These are phyloP conservation scores for Genyomyrus donnyi DNA, from an alignment of 2,113 vertebrate genomes.

Conservation along the genomic window DNA sequence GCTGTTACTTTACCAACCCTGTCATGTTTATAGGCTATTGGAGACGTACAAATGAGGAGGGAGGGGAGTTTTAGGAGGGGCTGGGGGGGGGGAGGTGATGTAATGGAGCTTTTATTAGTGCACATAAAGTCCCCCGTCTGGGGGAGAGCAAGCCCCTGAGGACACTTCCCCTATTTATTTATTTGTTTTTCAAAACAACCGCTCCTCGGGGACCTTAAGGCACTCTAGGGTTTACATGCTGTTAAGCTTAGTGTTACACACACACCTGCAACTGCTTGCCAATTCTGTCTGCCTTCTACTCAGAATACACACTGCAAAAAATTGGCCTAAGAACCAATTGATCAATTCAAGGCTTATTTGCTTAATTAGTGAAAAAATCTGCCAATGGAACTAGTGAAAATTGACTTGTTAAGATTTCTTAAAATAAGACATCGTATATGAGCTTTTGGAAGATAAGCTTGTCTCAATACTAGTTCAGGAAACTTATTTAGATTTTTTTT, in stretches of 20 bases:
- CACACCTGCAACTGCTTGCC: not conserved
- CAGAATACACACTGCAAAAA: not conserved
- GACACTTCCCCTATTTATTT: not conserved
- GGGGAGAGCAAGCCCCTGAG: not conserved
- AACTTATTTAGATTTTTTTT: too few species aligned
- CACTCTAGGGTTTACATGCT: not conserved
- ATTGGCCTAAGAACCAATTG: too few species aligned
- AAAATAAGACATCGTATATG: too few species aligned
- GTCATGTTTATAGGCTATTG: not conserved
- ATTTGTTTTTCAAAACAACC: slow-evolving; percentile 15
- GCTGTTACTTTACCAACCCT: not conserved
- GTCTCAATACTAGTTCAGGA: too few species aligned
- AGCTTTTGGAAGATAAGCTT: too few species aligned
- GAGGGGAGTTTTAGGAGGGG: not conserved
- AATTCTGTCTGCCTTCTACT: not conserved
- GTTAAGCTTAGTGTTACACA: not conserved
- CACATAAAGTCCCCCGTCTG: not conserved
- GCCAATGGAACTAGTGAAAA: too few species aligned
- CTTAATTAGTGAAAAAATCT: too few species aligned
- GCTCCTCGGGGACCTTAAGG: not conserved
- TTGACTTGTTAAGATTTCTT: too few species aligned
- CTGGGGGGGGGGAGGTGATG: not conserved
- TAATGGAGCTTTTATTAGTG: slow-evolving; percentile 21
- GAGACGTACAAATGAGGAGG: slow-evolving; percentile 9
- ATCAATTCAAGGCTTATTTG: too few species aligned